Evolutionary conservation across 2,113 vertebrate genomes (phyloP), one percentile per base, ranked within the genome.

Genomic region (Lamprotornis superbus): DNA sequence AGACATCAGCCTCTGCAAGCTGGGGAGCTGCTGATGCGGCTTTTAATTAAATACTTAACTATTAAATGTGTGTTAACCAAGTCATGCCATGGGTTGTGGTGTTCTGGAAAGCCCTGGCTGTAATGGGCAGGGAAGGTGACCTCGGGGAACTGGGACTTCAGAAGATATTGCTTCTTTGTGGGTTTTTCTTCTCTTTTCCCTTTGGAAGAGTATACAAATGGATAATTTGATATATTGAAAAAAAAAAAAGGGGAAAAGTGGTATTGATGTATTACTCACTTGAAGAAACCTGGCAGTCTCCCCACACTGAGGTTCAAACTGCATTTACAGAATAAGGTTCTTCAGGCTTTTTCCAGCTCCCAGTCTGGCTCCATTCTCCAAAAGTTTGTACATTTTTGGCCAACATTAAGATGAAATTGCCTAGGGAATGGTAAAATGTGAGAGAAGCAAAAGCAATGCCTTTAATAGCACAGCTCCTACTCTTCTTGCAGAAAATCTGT

Each of bases 271-370:
- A 69, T 86, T 85, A 74, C 46, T 78, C 59, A n/a, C 44, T 84
- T 4, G 4, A 69, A 53, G 55, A 65, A 93, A 55, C 10, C 55
- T 57, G 79, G 79, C 83, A 81, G 85, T 37, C 15, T 87, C 75
- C 33, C 50, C 61, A 80, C 0, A 2, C 68, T 61, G 64, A 53
- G 37, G 53, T 40, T 85, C 50, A 53, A 89, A 69, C 67, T 57
- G 24, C 18, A 27, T 87, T 89, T 89, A 47, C 46, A 71, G 31
- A 2, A 1, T 37, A 76, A 79, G 39, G n/a, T 39, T 85, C 57
- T 85, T 57, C 82, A 88, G 67, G 27, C 35, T 75, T 88, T 49
- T 87, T 77, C 64, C 63, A 81, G 65, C 65, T 91, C 35, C 69
- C 39, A 56, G 6, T 35, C 42, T 90, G 80, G 80, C 80, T 83